Base-by-base conservation (phyloP, 2,888 invertebrate genomes). In the Aspidapion aeneum region DNA sequence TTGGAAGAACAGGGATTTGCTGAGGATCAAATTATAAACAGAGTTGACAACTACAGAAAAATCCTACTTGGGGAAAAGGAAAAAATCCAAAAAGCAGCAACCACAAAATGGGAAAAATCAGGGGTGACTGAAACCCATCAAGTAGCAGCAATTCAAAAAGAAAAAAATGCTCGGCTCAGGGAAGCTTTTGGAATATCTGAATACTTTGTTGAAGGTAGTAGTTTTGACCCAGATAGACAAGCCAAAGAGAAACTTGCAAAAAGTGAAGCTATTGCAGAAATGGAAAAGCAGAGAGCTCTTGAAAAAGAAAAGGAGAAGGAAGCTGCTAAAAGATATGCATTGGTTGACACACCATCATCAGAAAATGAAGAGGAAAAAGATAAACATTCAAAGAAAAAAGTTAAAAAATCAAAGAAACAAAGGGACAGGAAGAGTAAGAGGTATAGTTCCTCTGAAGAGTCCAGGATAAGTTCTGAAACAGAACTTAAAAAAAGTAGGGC, bases 181-280 rank as follows among this genome's bases (percentile, higher is more conserved):
- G 93, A 94, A 78, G 98, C 97, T 2, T 97, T 98, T 80, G 96
- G 97, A 63, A 94, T 98, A 72, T 91, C 94, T 21, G 92, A 94
- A 73, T 90, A 89, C 75, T 98, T 96, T 82, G 93, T 96, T 62
- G 96, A 96, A 79, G 97, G 97, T 68, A 91, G 92, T 76, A 94
- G 95, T 77, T 87, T 96, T 79, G 94, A 95, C 82, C 89, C 92
- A 1, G 91, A 92, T 79, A 84, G 90, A 56, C 84, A 85, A 73
- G 85, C 84, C 7, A 85, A 85, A 74, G 85, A 85, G 70, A 83
- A 84, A 61, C 78, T 82, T 66, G 83, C 84, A n/a, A 73, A 75
- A 55, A 76, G 76, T 55, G 76, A 82, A 52, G 81, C 85, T 3
- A 81, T 84, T 55, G 75, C 75, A 61, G 79, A 79, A 59, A 73